Base-by-base conservation (phyloP, 2,888 invertebrate species). In the Hypena proboscidalis region DNA sequence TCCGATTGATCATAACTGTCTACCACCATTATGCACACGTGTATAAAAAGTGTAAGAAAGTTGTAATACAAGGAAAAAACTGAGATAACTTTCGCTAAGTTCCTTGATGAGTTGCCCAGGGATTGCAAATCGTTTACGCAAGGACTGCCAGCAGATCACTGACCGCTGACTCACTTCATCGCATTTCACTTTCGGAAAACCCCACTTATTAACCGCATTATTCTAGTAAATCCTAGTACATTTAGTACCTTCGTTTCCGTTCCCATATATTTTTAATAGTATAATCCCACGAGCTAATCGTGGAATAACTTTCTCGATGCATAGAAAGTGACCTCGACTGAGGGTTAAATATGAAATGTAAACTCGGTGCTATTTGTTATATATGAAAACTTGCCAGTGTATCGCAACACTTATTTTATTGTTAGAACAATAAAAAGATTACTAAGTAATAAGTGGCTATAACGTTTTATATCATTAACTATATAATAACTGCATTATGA, bases 101-200 rank as follows among this genome's bases (percentile, higher is more conserved):
- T 73, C 70, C 58, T 67, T 65, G 59, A 47, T 59, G 38, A 42
- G 43, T 46, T 52, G 44, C 39, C 51, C 37, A 67, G 56, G 53
- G 62, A 54, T 60, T 56, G 60, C 51, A 49, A 42, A 49, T 54
- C 38, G 40, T 43, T 43, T 48, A 43, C 36, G 36, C 10, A 61
- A 68, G 65, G 64, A 67, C 54, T 44, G n/a, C 44, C 10, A 25
- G 42, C 49, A 48, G 70, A 68, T 60, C 71, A 67, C 40, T 74
- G 77, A 70, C 70, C 20, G 29, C 45, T 35, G 75, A 74, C 58
- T 71, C 75, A 72, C 58, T 58, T 59, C 57, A 73, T 70, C 48
- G 58, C 69, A 77, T 78, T 78, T 80, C 82, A 82, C 83, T 86
- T 86, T 69, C 71, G 52, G 68, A 59, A 56, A 67, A 70, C 60